These are phyloP conservation scores for Diarsia rubi DNA, from an alignment of 2,888 invertebrate species.

Conservation along the genomic window DNA sequence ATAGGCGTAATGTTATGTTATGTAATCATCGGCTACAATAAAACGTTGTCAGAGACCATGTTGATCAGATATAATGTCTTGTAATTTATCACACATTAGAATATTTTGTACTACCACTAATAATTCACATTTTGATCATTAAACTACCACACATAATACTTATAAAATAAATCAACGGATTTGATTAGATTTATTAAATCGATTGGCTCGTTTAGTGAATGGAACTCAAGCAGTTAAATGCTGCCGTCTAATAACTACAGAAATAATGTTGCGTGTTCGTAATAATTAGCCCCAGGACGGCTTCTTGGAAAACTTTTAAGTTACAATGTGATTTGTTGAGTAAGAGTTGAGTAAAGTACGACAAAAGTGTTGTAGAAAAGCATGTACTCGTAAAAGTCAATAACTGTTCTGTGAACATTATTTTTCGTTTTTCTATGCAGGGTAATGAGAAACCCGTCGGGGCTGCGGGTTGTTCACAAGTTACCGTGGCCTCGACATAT, in stretches of 20 bases:
- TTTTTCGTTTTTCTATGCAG: neutral
- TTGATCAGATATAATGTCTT: constrained; percentile 1
- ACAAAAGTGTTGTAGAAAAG: constrained; percentile 36
- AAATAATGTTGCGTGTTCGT: constrained; percentile 55
- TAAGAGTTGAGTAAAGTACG: constrained; percentile 7
- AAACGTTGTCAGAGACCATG: neutral
- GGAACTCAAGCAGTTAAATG: constrained; percentile 30
- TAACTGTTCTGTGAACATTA: constrained; percentile 8
- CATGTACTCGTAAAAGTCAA: constrained; percentile 3
- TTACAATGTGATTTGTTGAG: constrained; percentile 27
- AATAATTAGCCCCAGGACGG: constrained; percentile 34
- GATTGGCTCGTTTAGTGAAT: constrained; percentile 35
- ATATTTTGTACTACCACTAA: constrained; percentile 7
- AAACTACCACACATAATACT: neutral
- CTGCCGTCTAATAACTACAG: constrained; percentile 22
- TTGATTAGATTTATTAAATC: constrained; percentile 38
- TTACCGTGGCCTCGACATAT: too few species aligned
- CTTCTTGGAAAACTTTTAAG: constrained; percentile 54
- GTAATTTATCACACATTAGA: constrained; percentile 23
- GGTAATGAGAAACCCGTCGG: too few species aligned
- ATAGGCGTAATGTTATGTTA: too few species aligned
- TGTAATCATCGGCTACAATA: neutral
- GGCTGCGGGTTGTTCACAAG: too few species aligned
- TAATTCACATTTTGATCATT: constrained; percentile 20
- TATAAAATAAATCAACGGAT: constrained; percentile 42